Evolutionary conservation across 2,888 invertebrate genomes (phyloP).

Genomic region (Latrodectus hesperus): DNA sequence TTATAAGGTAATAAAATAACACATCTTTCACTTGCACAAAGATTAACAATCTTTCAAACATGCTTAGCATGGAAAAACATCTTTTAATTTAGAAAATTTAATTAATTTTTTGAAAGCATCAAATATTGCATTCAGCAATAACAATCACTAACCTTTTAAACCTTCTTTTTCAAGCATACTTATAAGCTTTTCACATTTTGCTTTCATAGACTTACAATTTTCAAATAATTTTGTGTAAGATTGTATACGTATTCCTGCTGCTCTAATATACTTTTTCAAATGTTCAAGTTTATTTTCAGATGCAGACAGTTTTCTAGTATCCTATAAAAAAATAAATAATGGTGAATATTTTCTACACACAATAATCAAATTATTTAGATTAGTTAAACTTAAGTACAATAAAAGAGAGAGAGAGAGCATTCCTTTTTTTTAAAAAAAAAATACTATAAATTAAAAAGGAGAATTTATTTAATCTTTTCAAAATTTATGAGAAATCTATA

Average conservation of each 20-base stretch:
- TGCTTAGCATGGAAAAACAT: no score
- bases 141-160: conserved; percentile 51
- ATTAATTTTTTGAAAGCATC: no score
- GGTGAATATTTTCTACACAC: background rate
- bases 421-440: background rate
- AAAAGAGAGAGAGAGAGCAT: background rate
- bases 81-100: no score
- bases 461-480: background rate
- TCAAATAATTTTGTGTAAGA: conserved; percentile 53
- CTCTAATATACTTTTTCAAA: conserved; percentile 61
- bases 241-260: conserved; percentile 46
- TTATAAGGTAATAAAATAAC: no score
- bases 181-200: conserved; percentile 47
- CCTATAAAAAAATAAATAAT: background rate
- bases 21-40: no score
- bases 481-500: background rate
- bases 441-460: background rate
- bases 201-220: conserved; percentile 43
- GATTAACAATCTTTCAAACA: no score
- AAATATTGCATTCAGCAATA: no score
- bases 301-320: conserved; percentile 6
- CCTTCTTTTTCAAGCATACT: conserved; percentile 42
- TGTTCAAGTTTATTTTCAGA: conserved; percentile 47
- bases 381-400: background rate
- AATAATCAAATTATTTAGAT: background rate